Evolutionary conservation across 2,888 invertebrate genomes (phyloP), one percentile per base, ranked within the genome.

Genomic region (Napeogenes inachia): DNA sequence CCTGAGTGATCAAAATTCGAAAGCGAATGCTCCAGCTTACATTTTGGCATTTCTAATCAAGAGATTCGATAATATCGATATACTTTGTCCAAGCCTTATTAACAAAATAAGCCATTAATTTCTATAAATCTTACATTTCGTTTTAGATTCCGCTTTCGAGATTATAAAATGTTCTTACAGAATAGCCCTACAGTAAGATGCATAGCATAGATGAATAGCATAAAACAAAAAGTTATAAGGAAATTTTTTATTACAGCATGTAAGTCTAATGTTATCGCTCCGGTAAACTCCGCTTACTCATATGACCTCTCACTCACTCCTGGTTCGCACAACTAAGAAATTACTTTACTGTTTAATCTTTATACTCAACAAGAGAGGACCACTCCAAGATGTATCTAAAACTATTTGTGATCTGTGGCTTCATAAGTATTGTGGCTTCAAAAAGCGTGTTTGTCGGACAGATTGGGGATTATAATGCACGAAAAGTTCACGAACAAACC

Each of bases 391-490:
- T 71, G 71, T 67, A 60, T 60, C 38, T 69, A 6, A 65, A 65
- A 62, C 13, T 63, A 56, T 35, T 67, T 12, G 6, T 70, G 45
- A n/a, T 71, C 21, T 69, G 60, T 57, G 62, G 71, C 33, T 56
- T 78, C 45, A 45, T 82, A 42, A 68, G 71, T 45, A 32, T 77
- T 3, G 83, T 76, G 0, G 63, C 79, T 13, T 67, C 76, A 2
- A 85, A 73, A 67, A 78, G 76, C 13, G 83, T 89, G 0, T 74
- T 82, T 0, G 84, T 89, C 0, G 89, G 89, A 0, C 84, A 87
- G 70, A 73, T 80, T 0, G 75, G 71, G 38, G 84, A 84, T 13
- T 75, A 80, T 32, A 71, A 68, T 35, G 84, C 84, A 0, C 75
- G 77, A 42, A 82, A 82, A 69, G 80, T 87, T 0, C 82, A 77